A percentile compares a stretch with the other conserved stretches of the same genome.
These are phyloP conservation scores for Philypnodon macrostomus DNA, from an alignment of 2,797 vertebrate genomes.

Conservation along the genomic window DNA sequence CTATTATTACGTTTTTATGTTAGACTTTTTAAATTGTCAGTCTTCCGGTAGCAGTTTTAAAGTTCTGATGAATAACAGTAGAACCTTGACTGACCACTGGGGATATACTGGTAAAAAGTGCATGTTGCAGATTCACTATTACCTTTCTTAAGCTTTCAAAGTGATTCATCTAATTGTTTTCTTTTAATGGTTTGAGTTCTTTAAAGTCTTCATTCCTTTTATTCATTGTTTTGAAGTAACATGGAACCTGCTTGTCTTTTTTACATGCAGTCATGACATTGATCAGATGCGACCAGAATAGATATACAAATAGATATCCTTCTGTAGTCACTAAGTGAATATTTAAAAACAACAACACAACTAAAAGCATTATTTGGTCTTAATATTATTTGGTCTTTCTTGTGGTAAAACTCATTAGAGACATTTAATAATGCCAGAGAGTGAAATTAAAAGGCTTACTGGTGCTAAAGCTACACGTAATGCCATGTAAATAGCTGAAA, in stretches of 20 bases:
- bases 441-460: constrained; percentile 26
- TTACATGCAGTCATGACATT: not conserved
- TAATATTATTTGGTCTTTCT: not conserved
- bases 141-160: too few species aligned
- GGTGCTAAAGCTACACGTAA: constrained; percentile 29
- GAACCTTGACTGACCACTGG: not conserved
- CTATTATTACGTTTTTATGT: too few species aligned
- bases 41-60: too few species aligned
- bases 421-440: constrained; percentile 25
- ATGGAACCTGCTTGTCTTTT: constrained; percentile 1
- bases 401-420: constrained; percentile 13
- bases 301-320: not conserved
- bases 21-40: too few species aligned
- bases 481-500: constrained; percentile 41
- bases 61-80: too few species aligned
- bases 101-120: not conserved
- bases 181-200: not conserved
- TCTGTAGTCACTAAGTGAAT: not conserved
- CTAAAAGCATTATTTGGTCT: not conserved
- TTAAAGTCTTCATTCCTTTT: constrained; percentile 1
- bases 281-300: not conserved
- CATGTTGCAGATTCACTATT: not conserved
- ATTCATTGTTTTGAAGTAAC: constrained; percentile 1
- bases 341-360: not conserved
- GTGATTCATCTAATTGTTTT: not conserved